Evolutionary conservation across 1,140 invertebrate genomes (phyloP), one percentile per base, ranked within the genome.

Genomic region (Belonocnema kinseyi): DNA sequence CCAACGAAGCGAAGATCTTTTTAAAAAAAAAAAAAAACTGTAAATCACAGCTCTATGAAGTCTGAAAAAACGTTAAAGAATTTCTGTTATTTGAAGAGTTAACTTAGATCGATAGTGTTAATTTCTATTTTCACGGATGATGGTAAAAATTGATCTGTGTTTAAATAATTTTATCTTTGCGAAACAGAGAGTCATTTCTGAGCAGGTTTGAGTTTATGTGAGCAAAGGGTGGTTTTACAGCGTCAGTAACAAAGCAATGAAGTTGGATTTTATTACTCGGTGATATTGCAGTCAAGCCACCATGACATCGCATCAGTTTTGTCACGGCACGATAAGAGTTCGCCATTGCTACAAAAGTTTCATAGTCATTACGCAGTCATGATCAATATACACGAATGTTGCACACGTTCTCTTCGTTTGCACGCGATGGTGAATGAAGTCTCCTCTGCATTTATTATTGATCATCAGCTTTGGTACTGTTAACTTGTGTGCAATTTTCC

Each of bases 371-470:
- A 61, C 58, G 58, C 58, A 61, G 58, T 33, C 21, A 14, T 33
- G 21, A 61, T 61, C 58, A 21, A 61, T 61, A 61, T 61, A 61
- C 17, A 54, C 58, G 58, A 61, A 61, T 61, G 58, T 11, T 46
- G 26, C 26, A 33, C 33, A 33, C 26, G 21, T 61, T 19, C 5
- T 58, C 3, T 19, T 13, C 3, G 56, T 58, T 61, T 61, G 58
- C 58, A 61, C 58, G 58, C 58, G 58, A 61, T 8, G 11, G 19
- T 21, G 19, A 13, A 61, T 33, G 12, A 14, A 61, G 26, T 61
- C 19, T 26, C 58, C 33, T 26, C 33, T 14, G 21, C 58, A 26
- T 61, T 61, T 61, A 61, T 26, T 61, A 61, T 61, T 61, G 33
- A 61, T 33, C 19, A 14, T 33, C 16, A 61, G 16, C 21, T 26